These are phyloP conservation scores for Neelides folsomi DNA, from an alignment of 2,888 invertebrate genomes.

Conservation along the genomic window DNA sequence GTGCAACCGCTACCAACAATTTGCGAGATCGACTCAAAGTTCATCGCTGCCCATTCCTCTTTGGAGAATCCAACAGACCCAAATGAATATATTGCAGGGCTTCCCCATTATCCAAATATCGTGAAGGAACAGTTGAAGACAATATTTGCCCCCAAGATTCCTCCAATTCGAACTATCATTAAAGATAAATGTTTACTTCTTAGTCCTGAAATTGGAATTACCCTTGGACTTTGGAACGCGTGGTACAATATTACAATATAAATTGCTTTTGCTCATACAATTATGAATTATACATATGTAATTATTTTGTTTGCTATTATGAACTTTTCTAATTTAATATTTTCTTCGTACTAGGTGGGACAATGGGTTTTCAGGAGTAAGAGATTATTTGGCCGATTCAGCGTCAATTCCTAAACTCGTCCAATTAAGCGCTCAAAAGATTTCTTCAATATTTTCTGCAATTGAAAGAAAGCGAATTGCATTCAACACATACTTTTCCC, in stretches of 20 bases:
- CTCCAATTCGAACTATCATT: constrained; percentile 6
- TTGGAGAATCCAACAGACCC: constrained; percentile 6
- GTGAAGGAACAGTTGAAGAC: constrained; percentile 6
- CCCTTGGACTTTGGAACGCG: constrained; percentile 18
- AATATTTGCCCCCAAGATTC: constrained; percentile 11
- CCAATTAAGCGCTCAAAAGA: background rate
- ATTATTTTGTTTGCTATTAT: no score
- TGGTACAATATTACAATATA: constrained; percentile 16
- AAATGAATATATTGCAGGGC: constrained; percentile 6
- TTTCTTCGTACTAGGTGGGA: constrained; percentile 16
- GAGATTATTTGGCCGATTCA: constrained; percentile 3
- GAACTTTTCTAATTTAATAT: background rate
- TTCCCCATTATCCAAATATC: constrained; percentile 7
- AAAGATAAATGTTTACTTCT: constrained; percentile 2
- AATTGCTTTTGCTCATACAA: background rate
- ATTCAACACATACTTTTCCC: constrained; percentile 1
- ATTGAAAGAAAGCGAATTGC: background rate
- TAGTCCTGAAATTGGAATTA: constrained; percentile 5
- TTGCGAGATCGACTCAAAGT: constrained; percentile 13
- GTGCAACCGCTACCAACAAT: constrained; percentile 14
- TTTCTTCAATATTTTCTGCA: background rate
- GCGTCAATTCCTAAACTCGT: background rate
- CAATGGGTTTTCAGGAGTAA: constrained; percentile 12
- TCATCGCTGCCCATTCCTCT: constrained; percentile 16
- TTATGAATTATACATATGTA: background rate